Evolutionary conservation across 2,888 invertebrate genomes (phyloP).

Genomic region (Zygaena filipendulae): DNA sequence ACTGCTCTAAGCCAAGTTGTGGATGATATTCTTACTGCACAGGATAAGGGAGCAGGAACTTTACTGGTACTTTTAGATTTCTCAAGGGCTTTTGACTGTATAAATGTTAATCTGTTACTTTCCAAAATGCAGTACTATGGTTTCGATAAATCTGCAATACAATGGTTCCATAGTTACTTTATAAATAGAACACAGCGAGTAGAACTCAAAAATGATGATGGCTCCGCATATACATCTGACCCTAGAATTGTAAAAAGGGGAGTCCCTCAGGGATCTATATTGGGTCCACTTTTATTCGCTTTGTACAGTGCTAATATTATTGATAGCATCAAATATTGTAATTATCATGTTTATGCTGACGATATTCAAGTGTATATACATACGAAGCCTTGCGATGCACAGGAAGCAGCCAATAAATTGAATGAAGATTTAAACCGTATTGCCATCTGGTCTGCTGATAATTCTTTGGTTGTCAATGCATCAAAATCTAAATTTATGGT

Average conservation of each 20-base stretch:
- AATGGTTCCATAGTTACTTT: slow-evolving; percentile 7
- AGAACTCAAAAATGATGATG: neutral
- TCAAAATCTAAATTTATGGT: too few species aligned
- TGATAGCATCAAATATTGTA: neutral
- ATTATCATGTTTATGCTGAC: too few species aligned
- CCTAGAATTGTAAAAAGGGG: neutral
- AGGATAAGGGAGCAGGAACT: slow-evolving; percentile 6
- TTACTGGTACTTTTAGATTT: slow-evolving; percentile 8
- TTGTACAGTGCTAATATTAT: slow-evolving; percentile 1
- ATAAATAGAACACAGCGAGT: neutral
- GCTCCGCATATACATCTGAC: neutral
- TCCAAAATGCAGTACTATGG: slow-evolving; percentile 6
- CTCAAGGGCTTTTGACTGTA: slow-evolving; percentile 11
- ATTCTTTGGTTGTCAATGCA: too few species aligned
- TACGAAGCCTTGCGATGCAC: too few species aligned
- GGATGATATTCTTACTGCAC: slow-evolving; percentile 7
- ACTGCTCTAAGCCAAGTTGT: slow-evolving; percentile 12
- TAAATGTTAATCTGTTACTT: slow-evolving; percentile 5
- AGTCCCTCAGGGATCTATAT: slow-evolving; percentile 2
- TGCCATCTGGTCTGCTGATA: too few species aligned
- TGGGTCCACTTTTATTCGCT: too few species aligned
- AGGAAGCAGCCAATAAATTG: too few species aligned
- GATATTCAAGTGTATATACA: too few species aligned
- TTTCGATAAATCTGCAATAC: neutral
- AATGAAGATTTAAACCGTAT: too few species aligned